Conservation (phyloP, 35 echinoderm and acorn worm species). For the Stichopus chloronotus region DNA sequence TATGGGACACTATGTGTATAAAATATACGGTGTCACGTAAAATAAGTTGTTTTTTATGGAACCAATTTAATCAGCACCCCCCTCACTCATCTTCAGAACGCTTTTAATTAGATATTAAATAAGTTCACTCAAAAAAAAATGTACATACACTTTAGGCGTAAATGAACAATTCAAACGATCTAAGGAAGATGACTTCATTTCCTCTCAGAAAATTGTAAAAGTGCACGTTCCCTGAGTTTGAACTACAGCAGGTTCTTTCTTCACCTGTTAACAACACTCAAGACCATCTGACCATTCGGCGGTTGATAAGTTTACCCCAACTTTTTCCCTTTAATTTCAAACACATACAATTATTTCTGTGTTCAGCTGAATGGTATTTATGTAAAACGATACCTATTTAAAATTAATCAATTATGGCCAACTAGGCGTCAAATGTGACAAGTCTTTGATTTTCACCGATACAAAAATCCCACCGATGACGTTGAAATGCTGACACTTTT, state of each 20-base stretch:
- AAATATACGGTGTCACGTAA: too few species aligned
- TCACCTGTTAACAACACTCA: neutral
- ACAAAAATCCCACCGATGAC: neutral
- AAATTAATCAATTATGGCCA: neutral
- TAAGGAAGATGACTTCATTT: neutral
- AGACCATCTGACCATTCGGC: neutral
- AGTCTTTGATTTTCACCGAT: neutral
- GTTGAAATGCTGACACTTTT: slow-evolving; percentile 9
- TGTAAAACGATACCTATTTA: neutral
- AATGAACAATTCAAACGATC: neutral
- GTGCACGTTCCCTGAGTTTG: neutral
- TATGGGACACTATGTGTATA: too few species aligned
- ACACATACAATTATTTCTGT: neutral
- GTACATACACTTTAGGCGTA: neutral
- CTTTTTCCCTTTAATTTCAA: neutral
- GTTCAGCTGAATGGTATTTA: neutral
- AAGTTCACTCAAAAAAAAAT: neutral
- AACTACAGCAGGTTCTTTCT: neutral
- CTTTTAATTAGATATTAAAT: neutral
- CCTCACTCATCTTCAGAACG: too few species aligned
- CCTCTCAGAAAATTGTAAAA: neutral
- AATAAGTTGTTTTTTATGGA: too few species aligned
- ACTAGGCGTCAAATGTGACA: neutral
- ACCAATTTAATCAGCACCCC: too few species aligned
- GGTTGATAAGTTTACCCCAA: neutral